phyloP scores from a whole-genome alignment of 2,888 invertebrate genomes.

The Drosophila mulleri region DNA sequence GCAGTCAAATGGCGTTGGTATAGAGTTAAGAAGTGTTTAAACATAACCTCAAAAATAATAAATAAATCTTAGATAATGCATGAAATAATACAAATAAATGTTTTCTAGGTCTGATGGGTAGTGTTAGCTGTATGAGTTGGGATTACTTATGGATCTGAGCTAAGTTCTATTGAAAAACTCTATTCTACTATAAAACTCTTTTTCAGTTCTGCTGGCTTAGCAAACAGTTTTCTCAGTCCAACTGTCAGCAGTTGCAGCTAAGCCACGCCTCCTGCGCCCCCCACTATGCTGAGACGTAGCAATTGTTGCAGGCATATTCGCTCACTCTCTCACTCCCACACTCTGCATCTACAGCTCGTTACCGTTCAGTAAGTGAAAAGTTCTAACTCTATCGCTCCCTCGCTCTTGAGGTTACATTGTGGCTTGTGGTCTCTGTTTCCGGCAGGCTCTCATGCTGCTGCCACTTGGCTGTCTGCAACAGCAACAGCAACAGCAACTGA shows the following conservation, averaged over 20 bases:
- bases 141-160: too few relatives aligned
- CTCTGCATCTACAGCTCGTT: neutral
- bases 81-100: too few relatives aligned
- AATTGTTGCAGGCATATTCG: neutral
- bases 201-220: neutral
- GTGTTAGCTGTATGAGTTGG: too few relatives aligned
- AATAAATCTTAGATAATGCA: too few relatives aligned
- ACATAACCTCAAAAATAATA: too few relatives aligned
- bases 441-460: constrained; percentile 30
- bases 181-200: neutral
- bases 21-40: too few relatives aligned
- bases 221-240: constrained; percentile 18
- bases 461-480: constrained; percentile 31
- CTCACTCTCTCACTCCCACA: neutral
- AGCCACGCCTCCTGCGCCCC: neutral
- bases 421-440: constrained; percentile 48
- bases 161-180: too few relatives aligned
- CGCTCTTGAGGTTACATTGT: neutral
- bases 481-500: constrained; percentile 10
- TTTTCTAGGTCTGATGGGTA: too few relatives aligned
- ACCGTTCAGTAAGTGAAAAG: neutral
- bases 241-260: constrained; percentile 46
- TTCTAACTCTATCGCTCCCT: constrained; percentile 8
- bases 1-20: neutral
- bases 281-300: neutral